Evolutionary conservation across 2,797 vertebrate genomes (phyloP).

Genomic region (Alosa sapidissima): DNA sequence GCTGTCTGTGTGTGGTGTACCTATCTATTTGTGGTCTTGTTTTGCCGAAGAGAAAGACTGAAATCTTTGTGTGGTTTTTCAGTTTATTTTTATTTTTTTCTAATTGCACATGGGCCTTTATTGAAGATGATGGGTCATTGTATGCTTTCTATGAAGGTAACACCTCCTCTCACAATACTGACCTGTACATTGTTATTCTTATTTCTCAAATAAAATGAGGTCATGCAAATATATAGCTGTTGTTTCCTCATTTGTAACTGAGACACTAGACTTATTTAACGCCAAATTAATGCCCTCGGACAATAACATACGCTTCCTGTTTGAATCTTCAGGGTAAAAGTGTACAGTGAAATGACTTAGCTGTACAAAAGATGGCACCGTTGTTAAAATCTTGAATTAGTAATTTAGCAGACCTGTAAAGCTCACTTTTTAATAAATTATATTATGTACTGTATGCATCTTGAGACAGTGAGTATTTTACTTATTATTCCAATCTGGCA

Average conservation of each 20-base stretch:
- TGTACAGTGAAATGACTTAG: no score
- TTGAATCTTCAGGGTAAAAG: no score
- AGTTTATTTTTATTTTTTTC: constrained; percentile 33
- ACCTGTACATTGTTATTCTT: constrained; percentile 32
- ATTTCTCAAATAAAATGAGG: constrained; percentile 62
- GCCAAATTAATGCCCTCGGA: background rate
- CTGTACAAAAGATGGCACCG: no score
- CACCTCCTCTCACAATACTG: constrained; percentile 35
- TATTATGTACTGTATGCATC: no score
- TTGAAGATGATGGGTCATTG: constrained; percentile 48
- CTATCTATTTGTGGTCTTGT: constrained; percentile 30
- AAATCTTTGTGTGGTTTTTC: constrained; percentile 44
- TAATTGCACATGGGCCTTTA: constrained; percentile 36
- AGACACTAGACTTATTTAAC: background rate
- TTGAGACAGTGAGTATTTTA: no score
- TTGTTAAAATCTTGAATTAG: no score
- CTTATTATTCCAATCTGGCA: no score
- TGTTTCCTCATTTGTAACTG: constrained; percentile 46
- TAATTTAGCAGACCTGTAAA: no score
- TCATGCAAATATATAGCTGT: background rate
- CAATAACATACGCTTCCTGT: background rate
- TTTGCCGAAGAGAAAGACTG: constrained; percentile 18
- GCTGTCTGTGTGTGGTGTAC: background rate
- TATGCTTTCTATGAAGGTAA: constrained; percentile 79
- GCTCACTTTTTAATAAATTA: no score